Percentiles rank a stretch among this genome's conserved stretches.
Conservation (phyloP, 2,797 vertebrate genomes). For the Anisognathus igniventris region DNA sequence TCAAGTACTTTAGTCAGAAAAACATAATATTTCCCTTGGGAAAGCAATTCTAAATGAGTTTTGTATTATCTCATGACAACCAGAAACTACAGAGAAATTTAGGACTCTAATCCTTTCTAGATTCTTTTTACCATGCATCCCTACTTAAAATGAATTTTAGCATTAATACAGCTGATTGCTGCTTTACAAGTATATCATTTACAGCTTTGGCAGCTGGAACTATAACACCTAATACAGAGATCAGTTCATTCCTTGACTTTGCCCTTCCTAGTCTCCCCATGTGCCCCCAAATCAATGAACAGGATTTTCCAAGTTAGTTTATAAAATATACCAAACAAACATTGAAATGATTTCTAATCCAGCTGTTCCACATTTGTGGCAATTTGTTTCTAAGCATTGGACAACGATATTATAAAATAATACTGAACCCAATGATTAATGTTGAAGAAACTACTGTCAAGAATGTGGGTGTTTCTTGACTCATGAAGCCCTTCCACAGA, state of each 20-base stretch:
- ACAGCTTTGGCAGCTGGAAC: background rate
- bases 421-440: background rate
- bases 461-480: background rate
- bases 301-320: conserved; percentile 11
- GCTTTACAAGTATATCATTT: background rate
- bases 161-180: background rate
- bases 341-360: background rate
- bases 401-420: conserved; percentile 9
- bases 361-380: background rate
- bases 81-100: conserved; percentile 59
- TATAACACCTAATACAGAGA: background rate
- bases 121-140: background rate
- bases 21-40: conserved; percentile 64
- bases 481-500: background rate
- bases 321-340: background rate
- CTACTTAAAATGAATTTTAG: background rate
- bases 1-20: conserved; percentile 40
- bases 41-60: conserved; percentile 65
- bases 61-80: conserved; percentile 58
- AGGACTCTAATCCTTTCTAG: conserved; percentile 30
- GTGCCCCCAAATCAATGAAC: background rate
- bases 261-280: background rate
- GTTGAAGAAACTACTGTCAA: background rate
- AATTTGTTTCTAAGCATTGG: conserved; percentile 24
- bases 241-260: background rate